These are phyloP conservation scores for Pandemis heparana DNA, from an alignment of 2,888 invertebrate genomes.

Conservation along the genomic window DNA sequence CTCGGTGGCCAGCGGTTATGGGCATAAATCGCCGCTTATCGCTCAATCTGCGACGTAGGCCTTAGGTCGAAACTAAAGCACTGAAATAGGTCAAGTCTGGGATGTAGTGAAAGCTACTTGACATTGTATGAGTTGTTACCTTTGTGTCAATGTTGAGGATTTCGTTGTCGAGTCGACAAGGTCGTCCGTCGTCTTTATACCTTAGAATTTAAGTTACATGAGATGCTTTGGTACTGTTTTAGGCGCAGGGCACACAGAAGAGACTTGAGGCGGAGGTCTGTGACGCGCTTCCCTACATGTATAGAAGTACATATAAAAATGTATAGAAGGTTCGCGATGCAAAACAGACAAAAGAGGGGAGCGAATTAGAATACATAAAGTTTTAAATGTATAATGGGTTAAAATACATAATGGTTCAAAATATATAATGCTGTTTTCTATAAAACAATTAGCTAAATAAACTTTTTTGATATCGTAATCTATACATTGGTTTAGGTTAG, in stretches of 20 bases:
- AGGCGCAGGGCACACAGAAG: neutral
- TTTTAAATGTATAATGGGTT: no score
- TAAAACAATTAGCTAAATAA: no score
- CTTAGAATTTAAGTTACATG: neutral
- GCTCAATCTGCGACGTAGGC: constrained; percentile 30
- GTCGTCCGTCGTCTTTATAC: neutral
- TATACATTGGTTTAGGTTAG: no score
- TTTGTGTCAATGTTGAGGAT: neutral
- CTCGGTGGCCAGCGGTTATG: constrained; percentile 12
- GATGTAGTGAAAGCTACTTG: constrained; percentile 6
- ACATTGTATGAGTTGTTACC: neutral
- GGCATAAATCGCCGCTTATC: constrained; percentile 32
- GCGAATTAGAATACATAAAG: no score
- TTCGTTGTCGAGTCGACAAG: constrained; percentile 2
- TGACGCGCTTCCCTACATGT: no score
- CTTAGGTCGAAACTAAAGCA: constrained; percentile 15
- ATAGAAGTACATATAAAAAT: no score
- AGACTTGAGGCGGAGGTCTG: neutral
- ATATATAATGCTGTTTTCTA: no score
- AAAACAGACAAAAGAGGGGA: no score
- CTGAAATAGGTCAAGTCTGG: constrained; percentile 25
- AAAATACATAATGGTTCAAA: no score
- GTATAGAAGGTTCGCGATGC: no score
- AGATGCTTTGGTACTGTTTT: neutral
- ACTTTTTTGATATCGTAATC: no score